These are phyloP conservation scores for Leucania comma DNA, from an alignment of 2,888 invertebrate species.

Conservation along the genomic window DNA sequence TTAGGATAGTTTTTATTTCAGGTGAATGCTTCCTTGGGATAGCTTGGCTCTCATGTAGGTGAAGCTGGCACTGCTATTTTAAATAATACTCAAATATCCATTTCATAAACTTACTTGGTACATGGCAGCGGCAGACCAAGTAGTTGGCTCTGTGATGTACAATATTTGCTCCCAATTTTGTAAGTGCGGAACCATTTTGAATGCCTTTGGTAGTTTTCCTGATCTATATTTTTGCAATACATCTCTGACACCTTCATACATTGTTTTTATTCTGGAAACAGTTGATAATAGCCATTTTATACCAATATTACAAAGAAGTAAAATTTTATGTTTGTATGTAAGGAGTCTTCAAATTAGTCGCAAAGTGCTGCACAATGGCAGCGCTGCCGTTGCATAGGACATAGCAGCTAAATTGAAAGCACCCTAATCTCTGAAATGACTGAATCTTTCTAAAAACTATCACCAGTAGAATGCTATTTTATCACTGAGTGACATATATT, in stretches of 20 bases:
- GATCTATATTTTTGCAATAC: constrained; percentile 97
- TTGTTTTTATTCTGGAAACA: constrained; percentile 92
- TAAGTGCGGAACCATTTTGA: constrained; percentile 98
- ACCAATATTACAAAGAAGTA: no score
- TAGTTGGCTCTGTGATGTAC: constrained; percentile 96
- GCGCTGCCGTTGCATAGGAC: no score
- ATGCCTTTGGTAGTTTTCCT: constrained; percentile 99
- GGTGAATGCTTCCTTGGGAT: background rate
- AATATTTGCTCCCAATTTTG: constrained; percentile 98
- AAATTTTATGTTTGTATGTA: no score
- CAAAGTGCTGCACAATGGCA: no score
- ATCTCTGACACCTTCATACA: constrained; percentile 97
- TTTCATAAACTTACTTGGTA: constrained; percentile 91
- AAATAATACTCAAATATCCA: background rate
- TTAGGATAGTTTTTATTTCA: no score
- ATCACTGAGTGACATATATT: no score
- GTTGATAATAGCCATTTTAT: background rate
- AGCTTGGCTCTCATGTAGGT: background rate
- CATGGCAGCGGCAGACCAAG: constrained; percentile 99
- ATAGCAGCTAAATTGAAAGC: no score
- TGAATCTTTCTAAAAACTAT: no score
- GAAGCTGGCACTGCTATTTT: background rate
- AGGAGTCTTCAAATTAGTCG: no score
- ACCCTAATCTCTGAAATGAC: no score
- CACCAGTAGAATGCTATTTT: no score